Evolutionary conservation across 2,113 vertebrate species (phyloP), one percentile per base, ranked within the genome.

Genomic region (Syngnathus floridae): DNA sequence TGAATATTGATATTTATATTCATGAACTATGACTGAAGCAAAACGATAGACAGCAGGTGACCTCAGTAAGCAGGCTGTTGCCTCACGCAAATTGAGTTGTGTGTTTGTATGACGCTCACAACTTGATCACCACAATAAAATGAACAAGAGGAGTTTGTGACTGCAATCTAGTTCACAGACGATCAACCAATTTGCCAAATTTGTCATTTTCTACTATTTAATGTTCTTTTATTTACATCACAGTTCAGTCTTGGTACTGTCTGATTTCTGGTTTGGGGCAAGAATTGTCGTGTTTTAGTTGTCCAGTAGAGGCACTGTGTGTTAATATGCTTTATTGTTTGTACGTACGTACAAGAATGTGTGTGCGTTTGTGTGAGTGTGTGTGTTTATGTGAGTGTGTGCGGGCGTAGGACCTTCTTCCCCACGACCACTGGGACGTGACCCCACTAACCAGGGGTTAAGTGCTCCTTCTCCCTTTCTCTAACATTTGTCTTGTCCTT

Each of bases 371-470:
- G 71, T 54, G 46, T 56, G 43, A 63, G 72, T 40, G 64, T 11
- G 65, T 71, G 67, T 37, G 69, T 57, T 69, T 66, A 46, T 61
- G 43, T 66, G 70, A 43, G 58, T 10, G 57, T 72, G 66, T 36
- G 51, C 66, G 26, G 59, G 49, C 72, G 51, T 59, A 74, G 69
- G 64, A 80, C 74, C 78, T 76, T 80, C 48, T 76, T 79, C 67
- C 66, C 71, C 71, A 64, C 71, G 55, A 69, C 83, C 79, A 81
- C 67, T 78, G 82, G 79, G 78, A 86, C 67, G 64, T 78, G 79
- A 80, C 71, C 83, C 69, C 74, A 83, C 88, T 83, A 79, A 85
- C 78, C 82, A 82, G 80, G 74, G 86, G 81, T 87, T 88, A 90
- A 89, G 87, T 89, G 85, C 81, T 84, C 67, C 73, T 69, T 85